Conservation (phyloP, 2,113 vertebrate species). For the Callopanchax toddi region DNA sequence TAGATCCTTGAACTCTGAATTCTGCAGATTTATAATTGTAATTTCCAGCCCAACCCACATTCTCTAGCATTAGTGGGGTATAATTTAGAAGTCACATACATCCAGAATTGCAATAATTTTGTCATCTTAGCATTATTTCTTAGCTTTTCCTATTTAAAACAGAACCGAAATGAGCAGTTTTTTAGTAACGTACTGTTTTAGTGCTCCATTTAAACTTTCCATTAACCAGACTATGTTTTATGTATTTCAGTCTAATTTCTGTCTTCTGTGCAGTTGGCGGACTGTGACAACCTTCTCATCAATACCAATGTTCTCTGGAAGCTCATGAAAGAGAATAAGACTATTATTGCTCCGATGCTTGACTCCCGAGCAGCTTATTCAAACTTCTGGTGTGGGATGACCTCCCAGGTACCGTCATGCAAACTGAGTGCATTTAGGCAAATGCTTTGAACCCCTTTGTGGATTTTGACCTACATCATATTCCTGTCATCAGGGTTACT, state of each 20-base stretch:
- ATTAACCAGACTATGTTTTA: not conserved
- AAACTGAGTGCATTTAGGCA: not conserved
- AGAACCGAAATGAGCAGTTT: not conserved
- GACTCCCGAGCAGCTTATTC: constrained; percentile 93
- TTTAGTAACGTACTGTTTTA: not conserved
- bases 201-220: not conserved
- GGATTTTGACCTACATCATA: constrained; percentile 12
- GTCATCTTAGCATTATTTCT: not conserved
- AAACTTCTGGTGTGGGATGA: constrained; percentile 98
- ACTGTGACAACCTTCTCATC: constrained; percentile 89
- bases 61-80: constrained; percentile 30
- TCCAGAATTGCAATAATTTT: constrained; percentile 37
- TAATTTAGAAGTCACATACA: constrained; percentile 45
- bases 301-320: constrained; percentile 84
- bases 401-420: constrained; percentile 81
- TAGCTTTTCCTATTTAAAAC: not conserved
- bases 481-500: constrained; percentile 84
- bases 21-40: constrained; percentile 37
- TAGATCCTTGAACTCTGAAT: constrained; percentile 6
- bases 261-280: constrained; percentile 78
- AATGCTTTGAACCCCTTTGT: constrained; percentile 2
- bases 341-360: constrained; percentile 90
- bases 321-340: constrained; percentile 90
- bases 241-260: not conserved
- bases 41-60: constrained; percentile 15